Evolutionary conservation across 2,113 vertebrate species (phyloP).

Genomic region (Pimephales promelas): DNA sequence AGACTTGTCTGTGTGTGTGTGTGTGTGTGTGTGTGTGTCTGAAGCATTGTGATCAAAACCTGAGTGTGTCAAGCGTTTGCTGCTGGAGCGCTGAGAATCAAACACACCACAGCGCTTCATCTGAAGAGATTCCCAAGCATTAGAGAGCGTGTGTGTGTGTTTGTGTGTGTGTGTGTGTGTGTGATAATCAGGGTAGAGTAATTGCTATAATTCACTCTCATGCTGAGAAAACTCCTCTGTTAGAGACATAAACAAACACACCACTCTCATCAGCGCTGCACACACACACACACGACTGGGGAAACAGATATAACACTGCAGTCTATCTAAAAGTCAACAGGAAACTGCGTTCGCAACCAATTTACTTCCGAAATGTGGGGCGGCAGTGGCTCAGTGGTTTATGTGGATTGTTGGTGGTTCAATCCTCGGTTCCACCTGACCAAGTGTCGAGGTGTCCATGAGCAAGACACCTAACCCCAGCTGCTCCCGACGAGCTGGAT

Average conservation of each 20-base stretch:
- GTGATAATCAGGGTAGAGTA: slow-evolving; percentile 43
- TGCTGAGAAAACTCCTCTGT: slow-evolving; percentile 48
- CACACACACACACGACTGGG: slow-evolving; percentile 13
- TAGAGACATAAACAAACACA: slow-evolving; percentile 55
- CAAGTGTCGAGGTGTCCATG: no score
- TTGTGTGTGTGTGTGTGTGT: not conserved
- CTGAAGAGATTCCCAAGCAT: slow-evolving; percentile 5
- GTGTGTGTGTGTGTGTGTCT: not conserved
- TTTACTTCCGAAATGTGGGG: not conserved
- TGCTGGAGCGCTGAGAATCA: not conserved
- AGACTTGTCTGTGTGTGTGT: no score
- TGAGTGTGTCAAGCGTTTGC: not conserved
- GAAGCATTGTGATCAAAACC: not conserved
- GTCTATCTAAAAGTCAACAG: not conserved
- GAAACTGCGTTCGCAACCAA: not conserved
- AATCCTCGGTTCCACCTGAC: no score
- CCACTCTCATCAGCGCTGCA: slow-evolving; percentile 50
- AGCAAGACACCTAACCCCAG: no score
- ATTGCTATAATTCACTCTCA: slow-evolving; percentile 61
- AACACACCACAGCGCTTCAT: slow-evolving; percentile 11
- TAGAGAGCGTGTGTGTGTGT: not conserved
- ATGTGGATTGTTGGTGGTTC: no score
- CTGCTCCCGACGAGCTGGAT: no score
- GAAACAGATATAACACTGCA: not conserved
- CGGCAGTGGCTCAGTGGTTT: no score